Base-by-base conservation (phyloP, 2,113 vertebrate species). In the Piliocolobus tephrosceles region DNA sequence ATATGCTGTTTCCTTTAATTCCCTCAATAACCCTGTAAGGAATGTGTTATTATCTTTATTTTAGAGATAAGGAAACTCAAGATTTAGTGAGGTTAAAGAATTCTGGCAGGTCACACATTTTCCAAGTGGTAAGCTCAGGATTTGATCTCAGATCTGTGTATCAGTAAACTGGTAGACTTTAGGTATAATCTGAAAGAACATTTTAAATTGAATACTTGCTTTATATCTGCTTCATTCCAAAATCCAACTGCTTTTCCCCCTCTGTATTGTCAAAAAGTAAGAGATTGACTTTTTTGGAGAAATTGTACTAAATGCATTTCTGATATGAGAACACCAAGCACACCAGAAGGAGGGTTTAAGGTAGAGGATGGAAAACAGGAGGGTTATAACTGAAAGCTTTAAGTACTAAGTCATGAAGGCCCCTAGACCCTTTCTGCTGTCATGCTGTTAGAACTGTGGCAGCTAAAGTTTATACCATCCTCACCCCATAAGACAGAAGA, bases 331-430 rank as follows among this genome's bases (percentile, higher is more conserved):
- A 61, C n/a, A 88, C 38, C 50, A 72, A 61, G 8, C 73, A 61
- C 80, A 78, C 9, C 45, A 78, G 76, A 80, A 50, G 18, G 35
- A 61, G 38, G 38, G 11, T 50, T 79, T 76, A 89, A 64, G 20
- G 88, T 45, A 52, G 70, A 58, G 61, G 89, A 58, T 55, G 50
- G 64, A 72, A 95, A 78, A 25, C 72, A 81, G 90, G 32, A 80
- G 70, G 78, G 73, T 96, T 93, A 32, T 78, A 92, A 52, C 22
- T 27, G 72, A 95, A 95, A 82, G 38, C 52, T 52, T 52, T 85
- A 90, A 82, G 68, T 45, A 47, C 76, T 8, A 30, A 58, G 25
- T 6, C 61, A 20, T 96, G 66, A 95, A 61, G 55, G 30, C 91
- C 72, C 45, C 45, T 78, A 90, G 76, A n/a, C 32, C 23, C 57